These are phyloP conservation scores for Dendrocopos noguchii DNA, from an alignment of 2,113 vertebrate genomes.

Conservation along the genomic window DNA sequence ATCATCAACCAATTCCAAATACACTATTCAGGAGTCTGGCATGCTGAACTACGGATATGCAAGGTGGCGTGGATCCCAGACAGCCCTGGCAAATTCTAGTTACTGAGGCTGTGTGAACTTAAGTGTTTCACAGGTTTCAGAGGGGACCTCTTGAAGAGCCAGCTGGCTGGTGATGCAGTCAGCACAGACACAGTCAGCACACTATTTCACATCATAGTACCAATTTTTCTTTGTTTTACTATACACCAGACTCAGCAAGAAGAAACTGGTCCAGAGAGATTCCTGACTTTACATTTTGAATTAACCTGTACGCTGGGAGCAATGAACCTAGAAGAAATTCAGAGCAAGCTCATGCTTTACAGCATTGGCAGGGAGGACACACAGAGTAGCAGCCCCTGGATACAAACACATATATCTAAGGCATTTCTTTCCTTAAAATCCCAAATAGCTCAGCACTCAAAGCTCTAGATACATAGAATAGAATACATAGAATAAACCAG, in stretches of 20 bases:
- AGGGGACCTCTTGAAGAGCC: slow-evolving; percentile 11
- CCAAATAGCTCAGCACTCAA: not conserved
- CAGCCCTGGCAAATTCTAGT: slow-evolving; percentile 39
- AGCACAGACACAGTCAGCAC: not conserved
- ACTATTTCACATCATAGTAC: not conserved
- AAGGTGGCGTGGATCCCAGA: slow-evolving; percentile 16
- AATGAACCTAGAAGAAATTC: not conserved
- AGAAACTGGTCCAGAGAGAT: not conserved
- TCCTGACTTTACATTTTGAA: not conserved
- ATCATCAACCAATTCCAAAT: not conserved
- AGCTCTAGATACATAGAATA: too few species aligned
- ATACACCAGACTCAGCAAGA: not conserved
- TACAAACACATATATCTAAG: not conserved
- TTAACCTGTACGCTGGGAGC: not conserved
- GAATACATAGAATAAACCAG: too few species aligned
- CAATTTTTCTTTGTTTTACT: not conserved
- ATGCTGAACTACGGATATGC: not conserved
- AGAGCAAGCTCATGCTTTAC: not conserved
- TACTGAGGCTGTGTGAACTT: slow-evolving; percentile 37
- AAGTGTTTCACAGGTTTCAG: slow-evolving; percentile 55
- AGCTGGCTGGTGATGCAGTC: slow-evolving; percentile 10
- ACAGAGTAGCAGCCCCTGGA: not conserved
- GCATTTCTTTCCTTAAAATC: not conserved
- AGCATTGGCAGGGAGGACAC: not conserved
- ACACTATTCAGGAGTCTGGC: not conserved